Base-by-base conservation (phyloP, 2,797 vertebrate genomes). In the Scleropages formosus region DNA sequence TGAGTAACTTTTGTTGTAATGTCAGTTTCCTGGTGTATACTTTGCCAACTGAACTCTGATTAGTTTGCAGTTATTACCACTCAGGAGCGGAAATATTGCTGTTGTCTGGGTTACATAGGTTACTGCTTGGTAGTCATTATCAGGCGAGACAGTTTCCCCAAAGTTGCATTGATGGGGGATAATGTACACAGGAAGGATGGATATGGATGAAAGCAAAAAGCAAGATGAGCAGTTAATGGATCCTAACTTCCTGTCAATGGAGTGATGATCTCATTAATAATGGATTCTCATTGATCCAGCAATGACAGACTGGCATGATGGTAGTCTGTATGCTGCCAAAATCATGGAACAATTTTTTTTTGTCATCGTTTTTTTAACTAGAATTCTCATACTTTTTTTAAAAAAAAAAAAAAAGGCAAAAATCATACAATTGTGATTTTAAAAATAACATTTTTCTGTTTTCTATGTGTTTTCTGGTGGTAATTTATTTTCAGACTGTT, bases 201-300 rank as follows among this genome's bases (percentile, higher is more conserved):
- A 46, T 47, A 24, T n/a, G n/a, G 69, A 9, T 53, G 27, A 26
- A 47, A 72, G 65, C 47, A n/a, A 56, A 58, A 76, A 68, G 81
- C 83, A 83, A 85, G 74, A 82, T 65, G 84, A 85, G 81, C 65
- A 79, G 68, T 78, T 87, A 87, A 87, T 85, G 83, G 84, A 77
- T 74, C 46, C 63, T 64, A 58, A 77, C 78, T 83, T 85, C 82
- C 85, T 85, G 80, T 80, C 77, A 73, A 85, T 80, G 66, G 78
- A 81, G 82, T 79, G 75, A 20, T 51, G 62, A 39, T 66, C 74
- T 77, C 80, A 85, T 87, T 78, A 85, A 87, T 85, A 82, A 85
- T 87, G 79, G 77, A 85, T 67, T 39, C 15, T 75, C 84, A 85
- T 87, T 82, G 85, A 87, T 82, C 80, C 72, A 24, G 72, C 51